Percentiles rank a stretch among this genome's conserved stretches.
phyloP scores from a whole-genome alignment of 2,113 vertebrate species.

The Brienomyrus brachyistius region DNA sequence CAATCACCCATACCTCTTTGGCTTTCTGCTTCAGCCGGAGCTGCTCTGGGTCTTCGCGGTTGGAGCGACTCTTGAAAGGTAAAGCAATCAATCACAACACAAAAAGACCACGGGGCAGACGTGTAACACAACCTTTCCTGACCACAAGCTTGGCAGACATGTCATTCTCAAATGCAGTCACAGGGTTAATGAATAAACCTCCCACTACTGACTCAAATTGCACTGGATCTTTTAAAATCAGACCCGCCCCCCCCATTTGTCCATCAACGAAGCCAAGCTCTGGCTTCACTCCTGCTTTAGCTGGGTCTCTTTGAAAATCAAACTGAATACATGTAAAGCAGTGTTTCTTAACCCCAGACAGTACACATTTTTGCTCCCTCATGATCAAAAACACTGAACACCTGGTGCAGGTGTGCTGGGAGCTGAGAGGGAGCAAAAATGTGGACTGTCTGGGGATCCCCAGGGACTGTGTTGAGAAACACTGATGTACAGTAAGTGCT shows the following conservation, averaged over 20 bases:
- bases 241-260: background rate
- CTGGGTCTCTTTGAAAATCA: background rate
- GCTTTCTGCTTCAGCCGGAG: slow-evolving; percentile 86
- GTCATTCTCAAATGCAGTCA: background rate
- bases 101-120: background rate
- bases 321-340: background rate
- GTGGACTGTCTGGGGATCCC: too few relatives aligned
- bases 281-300: background rate
- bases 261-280: background rate
- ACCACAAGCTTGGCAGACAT: background rate
- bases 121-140: background rate
- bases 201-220: background rate
- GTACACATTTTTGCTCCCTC: too few relatives aligned
- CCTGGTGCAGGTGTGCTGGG: too few relatives aligned
- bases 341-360: too few relatives aligned
- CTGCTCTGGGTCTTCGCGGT: slow-evolving; percentile 81
- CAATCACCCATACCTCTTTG: slow-evolving; percentile 71
- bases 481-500: background rate
- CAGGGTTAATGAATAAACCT: background rate
- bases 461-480: too few relatives aligned
- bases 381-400: too few relatives aligned
- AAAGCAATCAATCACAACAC: slow-evolving; percentile 31
- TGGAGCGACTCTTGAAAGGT: slow-evolving; percentile 72
- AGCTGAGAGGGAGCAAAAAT: too few relatives aligned
- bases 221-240: background rate